Base-by-base conservation (phyloP, 1,140 invertebrate genomes). In the Galleria mellonella region DNA sequence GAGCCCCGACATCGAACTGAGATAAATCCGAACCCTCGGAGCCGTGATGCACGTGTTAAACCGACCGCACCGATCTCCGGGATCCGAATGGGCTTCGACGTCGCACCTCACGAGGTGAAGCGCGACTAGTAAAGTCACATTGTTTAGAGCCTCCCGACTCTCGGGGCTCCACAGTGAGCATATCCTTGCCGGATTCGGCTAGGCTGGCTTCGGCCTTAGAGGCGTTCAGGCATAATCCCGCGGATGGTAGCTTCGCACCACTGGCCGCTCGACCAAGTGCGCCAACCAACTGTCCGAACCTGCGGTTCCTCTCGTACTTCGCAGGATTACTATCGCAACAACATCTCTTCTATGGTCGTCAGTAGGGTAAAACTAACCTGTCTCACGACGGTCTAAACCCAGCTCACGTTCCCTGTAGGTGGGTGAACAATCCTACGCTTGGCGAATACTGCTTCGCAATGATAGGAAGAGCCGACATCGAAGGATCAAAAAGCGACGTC, bases 381-480 rank as follows among this genome's bases (percentile, higher is more conserved):
- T 92, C 90, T 92, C 89, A 90, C 90, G 90, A 92, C 89, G 90
- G 90, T 92, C 91, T 92, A 92, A 92, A 91, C 90, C 91, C 90
- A 93, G 91, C 91, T 92, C 91, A 92, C 79, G 83, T 86, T 86
- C 90, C 90, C 90, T 92, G 87, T 91, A 90, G 79, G 89, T 88
- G 90, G 90, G 90, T 92, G 91, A 92, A 92, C 90, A 94, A 93
- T 93, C 92, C 91, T 89, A 93, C 91, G 88, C 91, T 93, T 93
- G 89, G 90, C 87, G 89, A 92, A 92, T 92, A 92, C 90, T 92
- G 91, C 91, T 93, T 93, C 90, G 88, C 91, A 92, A 93, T 93
- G 91, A 93, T 93, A 93, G 91, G 91, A 93, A 93, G 92, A 93
- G 91, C 92, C 90, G 91, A 93, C 89, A 92, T 93, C 91, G 90